Percentiles rank a stretch among this genome's conserved stretches.
Conservation (phyloP, 1,140 invertebrate species). For the Antheraea mylitta region DNA sequence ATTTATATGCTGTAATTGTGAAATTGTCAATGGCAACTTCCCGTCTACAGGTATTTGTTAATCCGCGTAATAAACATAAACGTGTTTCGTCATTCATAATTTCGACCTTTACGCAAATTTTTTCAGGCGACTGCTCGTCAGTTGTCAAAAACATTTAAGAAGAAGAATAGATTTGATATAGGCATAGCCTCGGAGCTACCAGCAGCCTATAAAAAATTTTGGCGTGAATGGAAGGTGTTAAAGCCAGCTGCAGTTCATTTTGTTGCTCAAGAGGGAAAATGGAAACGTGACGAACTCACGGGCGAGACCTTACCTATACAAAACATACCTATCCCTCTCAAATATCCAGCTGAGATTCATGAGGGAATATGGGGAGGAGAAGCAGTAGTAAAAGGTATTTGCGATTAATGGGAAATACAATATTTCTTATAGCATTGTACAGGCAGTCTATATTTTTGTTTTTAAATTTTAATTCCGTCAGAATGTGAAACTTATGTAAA, state of each 20-base stretch:
- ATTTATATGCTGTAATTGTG: constrained; percentile 18
- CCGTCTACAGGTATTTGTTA: constrained; percentile 56
- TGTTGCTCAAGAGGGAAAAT: constrained; percentile 86
- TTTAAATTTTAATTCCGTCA: too few species aligned
- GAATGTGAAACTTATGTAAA: too few species aligned
- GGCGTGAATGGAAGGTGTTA: constrained; percentile 89
- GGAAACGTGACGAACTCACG: constrained; percentile 85
- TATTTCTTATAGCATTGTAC: too few species aligned
- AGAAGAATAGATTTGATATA: constrained; percentile 78
- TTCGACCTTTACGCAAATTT: constrained; percentile 31
- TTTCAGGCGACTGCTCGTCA: constrained; percentile 65
- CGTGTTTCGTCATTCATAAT: constrained; percentile 41
- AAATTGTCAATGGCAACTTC: constrained; percentile 62
- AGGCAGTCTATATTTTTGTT: too few species aligned
- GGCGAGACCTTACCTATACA: constrained; percentile 86
- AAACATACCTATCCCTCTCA: constrained; percentile 88
- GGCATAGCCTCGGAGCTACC: constrained; percentile 86
- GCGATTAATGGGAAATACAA: too few species aligned
- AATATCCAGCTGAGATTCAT: constrained; percentile 89
- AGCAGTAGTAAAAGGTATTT: constrained; percentile 87
- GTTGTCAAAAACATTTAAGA: constrained; percentile 67
- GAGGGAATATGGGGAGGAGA: constrained; percentile 98
- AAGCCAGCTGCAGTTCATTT: constrained; percentile 92
- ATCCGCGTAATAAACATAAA: constrained; percentile 13
- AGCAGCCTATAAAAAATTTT: constrained; percentile 93